Conservation (phyloP, 2,797 vertebrate genomes). For the Paguma larvata region DNA sequence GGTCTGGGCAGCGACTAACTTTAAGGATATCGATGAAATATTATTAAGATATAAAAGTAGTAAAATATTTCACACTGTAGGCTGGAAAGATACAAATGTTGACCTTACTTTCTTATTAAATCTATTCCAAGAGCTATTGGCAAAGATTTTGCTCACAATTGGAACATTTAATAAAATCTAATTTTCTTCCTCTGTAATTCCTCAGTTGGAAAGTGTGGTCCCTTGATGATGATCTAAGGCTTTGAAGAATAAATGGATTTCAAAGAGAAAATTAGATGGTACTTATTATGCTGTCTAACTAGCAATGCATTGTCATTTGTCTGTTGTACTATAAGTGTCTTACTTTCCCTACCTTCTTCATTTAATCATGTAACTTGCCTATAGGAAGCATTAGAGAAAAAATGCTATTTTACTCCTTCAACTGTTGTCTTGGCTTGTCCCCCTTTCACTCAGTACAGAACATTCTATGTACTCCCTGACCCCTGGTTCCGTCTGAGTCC, state of each 20-base stretch:
- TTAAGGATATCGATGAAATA: conserved; percentile 59
- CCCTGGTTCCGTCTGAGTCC: background rate
- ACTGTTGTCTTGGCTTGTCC: conserved; percentile 71
- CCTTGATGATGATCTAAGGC: conserved; percentile 88
- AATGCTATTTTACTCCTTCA: conserved; percentile 79
- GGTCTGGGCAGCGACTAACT: conserved; percentile 47
- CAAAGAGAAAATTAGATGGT: conserved; percentile 92
- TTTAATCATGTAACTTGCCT: conserved; percentile 85
- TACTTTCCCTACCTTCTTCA: conserved; percentile 85
- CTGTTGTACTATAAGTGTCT: conserved; percentile 89
- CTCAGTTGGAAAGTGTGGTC: conserved; percentile 87
- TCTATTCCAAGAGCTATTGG: conserved; percentile 81
- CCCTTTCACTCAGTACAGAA: background rate
- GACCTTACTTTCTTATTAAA: conserved; percentile 78
- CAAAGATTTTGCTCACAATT: conserved; percentile 81
- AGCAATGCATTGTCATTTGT: conserved; percentile 89
- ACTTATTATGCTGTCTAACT: conserved; percentile 91
- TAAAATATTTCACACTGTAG: conserved; percentile 58
- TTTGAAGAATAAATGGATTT: conserved; percentile 92
- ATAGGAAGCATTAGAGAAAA: conserved; percentile 55
- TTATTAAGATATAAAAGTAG: conserved; percentile 48
- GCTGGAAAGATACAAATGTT: conserved; percentile 77
- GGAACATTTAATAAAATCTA: conserved; percentile 86
- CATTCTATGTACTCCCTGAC: background rate
- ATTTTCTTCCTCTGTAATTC: conserved; percentile 88